Evolutionary conservation across 2,797 vertebrate genomes (phyloP).

Genomic region (Bovichtus variegatus): DNA sequence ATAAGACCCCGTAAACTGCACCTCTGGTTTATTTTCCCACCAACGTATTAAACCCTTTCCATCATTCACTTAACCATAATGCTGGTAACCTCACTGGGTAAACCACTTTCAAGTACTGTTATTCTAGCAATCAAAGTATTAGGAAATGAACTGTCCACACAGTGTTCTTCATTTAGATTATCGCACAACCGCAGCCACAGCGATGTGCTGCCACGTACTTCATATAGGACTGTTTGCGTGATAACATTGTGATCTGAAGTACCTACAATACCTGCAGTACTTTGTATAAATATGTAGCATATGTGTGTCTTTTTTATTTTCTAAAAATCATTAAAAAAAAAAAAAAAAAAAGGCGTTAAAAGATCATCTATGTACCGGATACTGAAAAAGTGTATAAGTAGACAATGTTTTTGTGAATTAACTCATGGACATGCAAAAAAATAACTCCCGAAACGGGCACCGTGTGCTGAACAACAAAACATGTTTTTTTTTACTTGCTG

Average conservation of each 20-base stretch:
- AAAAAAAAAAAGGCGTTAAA: no score
- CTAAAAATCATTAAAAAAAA: neutral
- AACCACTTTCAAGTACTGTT: slow-evolving; percentile 6
- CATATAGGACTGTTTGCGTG: neutral
- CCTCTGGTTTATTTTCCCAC: slow-evolving; percentile 6
- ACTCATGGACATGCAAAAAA: no score
- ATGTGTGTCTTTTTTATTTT: neutral
- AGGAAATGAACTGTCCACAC: neutral
- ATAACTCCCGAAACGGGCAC: neutral
- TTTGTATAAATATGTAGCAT: no score
- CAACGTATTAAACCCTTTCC: neutral
- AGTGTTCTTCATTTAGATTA: slow-evolving; percentile 22
- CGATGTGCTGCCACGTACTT: slow-evolving; percentile 10
- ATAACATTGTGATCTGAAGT: neutral
- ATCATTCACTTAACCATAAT: neutral
- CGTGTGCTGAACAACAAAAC: neutral
- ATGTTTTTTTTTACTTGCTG: neutral
- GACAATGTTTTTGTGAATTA: no score
- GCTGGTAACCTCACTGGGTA: neutral
- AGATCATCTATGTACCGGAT: no score
- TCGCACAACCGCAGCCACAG: neutral
- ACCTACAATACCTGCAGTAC: no score
- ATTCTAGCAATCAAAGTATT: slow-evolving; percentile 10
- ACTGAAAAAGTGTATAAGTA: neutral
- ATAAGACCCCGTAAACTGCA: neutral